These are phyloP conservation scores for Clivina fossor DNA, from an alignment of 2,888 invertebrate genomes.

Conservation along the genomic window DNA sequence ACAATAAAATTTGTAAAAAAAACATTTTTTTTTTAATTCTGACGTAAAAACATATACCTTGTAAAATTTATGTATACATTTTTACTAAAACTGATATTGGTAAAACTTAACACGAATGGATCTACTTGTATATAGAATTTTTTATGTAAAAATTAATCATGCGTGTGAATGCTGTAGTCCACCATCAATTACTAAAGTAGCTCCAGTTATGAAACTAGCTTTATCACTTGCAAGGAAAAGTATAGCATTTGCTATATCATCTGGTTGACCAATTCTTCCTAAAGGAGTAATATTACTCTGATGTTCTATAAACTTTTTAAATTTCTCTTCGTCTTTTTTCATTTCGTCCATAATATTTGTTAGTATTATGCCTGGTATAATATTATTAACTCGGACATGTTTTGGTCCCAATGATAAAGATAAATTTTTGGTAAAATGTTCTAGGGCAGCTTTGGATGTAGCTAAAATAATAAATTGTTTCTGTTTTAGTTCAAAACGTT, in stretches of 20 bases:
- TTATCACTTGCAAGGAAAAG: conserved; percentile 60
- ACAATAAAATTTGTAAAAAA: no score
- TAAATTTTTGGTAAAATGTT: conserved; percentile 61
- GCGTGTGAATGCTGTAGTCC: no score
- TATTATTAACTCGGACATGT: conserved; percentile 56
- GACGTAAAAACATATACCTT: no score
- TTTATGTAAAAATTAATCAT: no score
- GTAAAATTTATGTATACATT: no score
- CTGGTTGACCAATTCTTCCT: conserved; percentile 55
- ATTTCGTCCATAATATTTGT: conserved; percentile 45
- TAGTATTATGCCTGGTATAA: conserved; percentile 61
- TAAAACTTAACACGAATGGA: no score
- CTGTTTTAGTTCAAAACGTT: no score
- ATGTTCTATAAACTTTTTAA: conserved; percentile 54
- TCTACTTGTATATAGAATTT: no score
- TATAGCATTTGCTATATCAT: conserved; percentile 59
- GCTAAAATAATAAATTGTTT: no score
- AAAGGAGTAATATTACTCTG: conserved; percentile 59
- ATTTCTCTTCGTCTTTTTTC: conserved; percentile 11
- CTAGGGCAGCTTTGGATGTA: conserved; percentile 62
- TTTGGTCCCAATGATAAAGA: conserved; percentile 54
- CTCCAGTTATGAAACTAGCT: conserved; percentile 60
- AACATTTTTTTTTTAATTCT: no score
- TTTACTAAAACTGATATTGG: no score
- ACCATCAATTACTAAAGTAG: conserved; percentile 60